Conservation (phyloP, 2,888 invertebrate species). For the Eupeodes luniger region DNA sequence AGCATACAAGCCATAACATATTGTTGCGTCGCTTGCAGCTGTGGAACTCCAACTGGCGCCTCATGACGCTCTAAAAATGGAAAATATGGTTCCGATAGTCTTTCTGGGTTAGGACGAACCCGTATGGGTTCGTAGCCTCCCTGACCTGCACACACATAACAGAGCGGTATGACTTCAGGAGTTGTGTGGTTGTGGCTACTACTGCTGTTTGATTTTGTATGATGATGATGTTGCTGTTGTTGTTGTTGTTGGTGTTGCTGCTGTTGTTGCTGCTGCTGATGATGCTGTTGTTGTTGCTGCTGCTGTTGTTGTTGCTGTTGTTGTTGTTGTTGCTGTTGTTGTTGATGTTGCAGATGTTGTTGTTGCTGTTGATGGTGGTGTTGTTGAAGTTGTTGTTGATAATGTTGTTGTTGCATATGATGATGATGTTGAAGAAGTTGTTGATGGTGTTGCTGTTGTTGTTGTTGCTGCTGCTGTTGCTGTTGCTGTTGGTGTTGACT, state of each 20-base stretch:
- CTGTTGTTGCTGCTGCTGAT: constrained; percentile 67
- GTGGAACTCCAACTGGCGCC: constrained; percentile 89
- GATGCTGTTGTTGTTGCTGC: constrained; percentile 63
- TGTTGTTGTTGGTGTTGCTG: constrained; percentile 73
- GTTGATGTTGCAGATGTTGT: constrained; percentile 75
- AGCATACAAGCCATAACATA: constrained; percentile 92
- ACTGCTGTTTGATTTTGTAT: constrained; percentile 65
- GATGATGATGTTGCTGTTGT: constrained; percentile 73
- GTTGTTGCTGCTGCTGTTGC: constrained; percentile 68
- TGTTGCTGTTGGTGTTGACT: constrained; percentile 65
- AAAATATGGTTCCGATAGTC: constrained; percentile 92
- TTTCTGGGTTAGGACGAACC: constrained; percentile 88
- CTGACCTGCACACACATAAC: constrained; percentile 90
- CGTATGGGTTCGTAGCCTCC: constrained; percentile 87
- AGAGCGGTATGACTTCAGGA: constrained; percentile 83
- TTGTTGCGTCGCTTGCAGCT: constrained; percentile 82
- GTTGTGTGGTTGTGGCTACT: constrained; percentile 62
- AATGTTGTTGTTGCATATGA: constrained; percentile 51
- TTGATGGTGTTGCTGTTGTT: constrained; percentile 68
- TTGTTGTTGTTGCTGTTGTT: constrained; percentile 69
- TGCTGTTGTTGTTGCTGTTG: constrained; percentile 71
- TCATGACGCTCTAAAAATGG: constrained; percentile 96
- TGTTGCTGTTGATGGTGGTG: constrained; percentile 52
- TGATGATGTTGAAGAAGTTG: constrained; percentile 59
- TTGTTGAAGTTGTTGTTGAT: constrained; percentile 47